phyloP scores from a whole-genome alignment of 2,888 invertebrate species.

The Craniophora ligustri region DNA sequence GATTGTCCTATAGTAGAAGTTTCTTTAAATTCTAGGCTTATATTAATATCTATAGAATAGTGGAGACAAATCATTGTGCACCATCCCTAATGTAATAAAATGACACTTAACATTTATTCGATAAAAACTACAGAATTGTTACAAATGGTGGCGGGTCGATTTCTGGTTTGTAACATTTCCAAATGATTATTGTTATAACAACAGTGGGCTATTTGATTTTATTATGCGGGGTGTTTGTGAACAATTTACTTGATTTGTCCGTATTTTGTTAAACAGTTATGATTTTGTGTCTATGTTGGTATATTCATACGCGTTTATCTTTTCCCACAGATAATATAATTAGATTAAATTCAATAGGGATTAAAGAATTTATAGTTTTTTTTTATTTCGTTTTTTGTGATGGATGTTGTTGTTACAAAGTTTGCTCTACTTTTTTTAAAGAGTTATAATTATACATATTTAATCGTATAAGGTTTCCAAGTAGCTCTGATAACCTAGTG shows the following conservation, averaged over 20 bases:
- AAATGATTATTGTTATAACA: conserved; percentile 64
- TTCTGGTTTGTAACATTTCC: conserved; percentile 73
- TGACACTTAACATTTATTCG: conserved; percentile 54
- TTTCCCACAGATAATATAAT: conserved; percentile 48
- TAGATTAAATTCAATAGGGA: no score
- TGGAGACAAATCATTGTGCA: conserved; percentile 32
- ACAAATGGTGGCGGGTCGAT: conserved; percentile 74
- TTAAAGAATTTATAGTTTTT: no score
- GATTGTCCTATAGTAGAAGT: no score
- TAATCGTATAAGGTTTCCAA: no score
- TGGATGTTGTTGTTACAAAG: no score
- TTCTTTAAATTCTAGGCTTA: no score
- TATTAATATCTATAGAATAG: not conserved
- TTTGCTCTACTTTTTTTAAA: no score
- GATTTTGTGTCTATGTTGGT: conserved; percentile 43
- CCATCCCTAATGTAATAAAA: conserved; percentile 65
- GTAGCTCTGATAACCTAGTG: no score
- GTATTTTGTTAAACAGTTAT: conserved; percentile 61
- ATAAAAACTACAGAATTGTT: conserved; percentile 69
- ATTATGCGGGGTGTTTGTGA: conserved; percentile 83
- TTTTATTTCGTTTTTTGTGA: no score
- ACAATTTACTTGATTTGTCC: conserved; percentile 66
- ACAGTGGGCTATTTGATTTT: conserved; percentile 53
- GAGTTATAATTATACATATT: no score
- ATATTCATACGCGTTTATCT: conserved; percentile 21